Evolutionary conservation across 1,140 invertebrate genomes (phyloP), one percentile per base, ranked within the genome.

Genomic region (Lucilia cuprina): DNA sequence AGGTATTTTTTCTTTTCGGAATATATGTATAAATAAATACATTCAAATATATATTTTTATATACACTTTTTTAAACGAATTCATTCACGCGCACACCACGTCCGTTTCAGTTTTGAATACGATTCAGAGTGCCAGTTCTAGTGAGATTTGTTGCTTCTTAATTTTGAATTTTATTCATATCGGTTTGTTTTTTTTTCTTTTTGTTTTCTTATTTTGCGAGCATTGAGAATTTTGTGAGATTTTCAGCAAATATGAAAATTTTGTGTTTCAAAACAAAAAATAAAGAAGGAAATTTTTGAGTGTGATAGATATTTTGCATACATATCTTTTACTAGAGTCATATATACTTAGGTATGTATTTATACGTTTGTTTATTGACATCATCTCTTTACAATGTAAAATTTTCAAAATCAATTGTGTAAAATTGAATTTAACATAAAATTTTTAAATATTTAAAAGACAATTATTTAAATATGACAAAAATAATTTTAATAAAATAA

Each of bases 11-110:
- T 30, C 25, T 30, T 80, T 80, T 47, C 77, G 77, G 21, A 80
- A 80, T 41, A 41, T 41, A 41, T 41, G 41, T 41, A 41, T 41
- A 41, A 10, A 30, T 30, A 30, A 30, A 30, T 30, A 41, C 41
- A 41, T 10, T 41, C 41, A 41, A 30, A 30, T 80, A 80, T 80
- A 50, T 70, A 70, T 21, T 70, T 19, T 25, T 70, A 60, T 60
- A 60, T 60, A 60, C 55, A 60, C 75, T 35, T 78, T 78, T 30
- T 80, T 49, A 49, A 17, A 30, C 47, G 77, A 80, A 50, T 49
- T 80, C 19, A 35, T 21, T 80, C 47, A 80, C 77, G 77, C 77
- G 77, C 77, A 21, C 47, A 80, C 19, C 41, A 80, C 77, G 77
- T 80, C 77, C 77, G 77, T 50, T 80, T 80, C 47, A 49, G 77